Percentiles rank a stretch among this genome's conserved stretches.
phyloP scores from a whole-genome alignment of 2,888 invertebrate genomes.

The Eupithecia centaureata region DNA sequence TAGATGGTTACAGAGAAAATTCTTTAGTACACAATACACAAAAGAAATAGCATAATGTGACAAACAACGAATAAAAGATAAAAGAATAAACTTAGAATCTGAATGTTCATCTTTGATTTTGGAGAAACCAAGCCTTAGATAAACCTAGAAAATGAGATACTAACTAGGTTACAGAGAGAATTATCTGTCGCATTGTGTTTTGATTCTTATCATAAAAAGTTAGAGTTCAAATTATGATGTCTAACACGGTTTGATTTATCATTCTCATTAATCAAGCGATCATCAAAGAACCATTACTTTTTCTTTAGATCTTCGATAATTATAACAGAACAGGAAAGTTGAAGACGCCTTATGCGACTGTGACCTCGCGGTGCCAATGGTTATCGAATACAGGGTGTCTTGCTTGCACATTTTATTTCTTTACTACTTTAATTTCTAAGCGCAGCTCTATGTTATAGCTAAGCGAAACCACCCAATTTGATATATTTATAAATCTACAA shows the following conservation, averaged over 20 bases:
- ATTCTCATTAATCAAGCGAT: conserved; percentile 65
- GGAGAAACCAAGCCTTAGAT: not conserved
- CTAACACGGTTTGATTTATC: conserved; percentile 59
- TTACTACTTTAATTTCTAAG: not conserved
- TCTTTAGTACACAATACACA: too few relatives aligned
- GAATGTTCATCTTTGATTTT: not conserved
- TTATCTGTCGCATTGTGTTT: not conserved
- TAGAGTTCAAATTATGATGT: not conserved
- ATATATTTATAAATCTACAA: too few relatives aligned
- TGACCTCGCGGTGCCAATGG: not conserved
- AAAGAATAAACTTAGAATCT: not conserved
- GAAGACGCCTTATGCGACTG: conserved; percentile 39
- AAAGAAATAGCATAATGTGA: too few relatives aligned
- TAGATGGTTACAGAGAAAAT: too few relatives aligned
- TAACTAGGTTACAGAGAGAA: not conserved
- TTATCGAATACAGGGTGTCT: conserved; percentile 15
- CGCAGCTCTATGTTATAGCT: too few relatives aligned
- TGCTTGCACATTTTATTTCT: not conserved
- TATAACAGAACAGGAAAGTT: conserved; percentile 51
- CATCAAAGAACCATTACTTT: conserved; percentile 71
- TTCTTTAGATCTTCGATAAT: conserved; percentile 65
- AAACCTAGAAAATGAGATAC: not conserved
- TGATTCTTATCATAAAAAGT: not conserved
- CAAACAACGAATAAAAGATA: not conserved
- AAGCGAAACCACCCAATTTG: too few relatives aligned